phyloP scores from a whole-genome alignment of 2,113 vertebrate species.

The Alexandromys fortis region DNA sequence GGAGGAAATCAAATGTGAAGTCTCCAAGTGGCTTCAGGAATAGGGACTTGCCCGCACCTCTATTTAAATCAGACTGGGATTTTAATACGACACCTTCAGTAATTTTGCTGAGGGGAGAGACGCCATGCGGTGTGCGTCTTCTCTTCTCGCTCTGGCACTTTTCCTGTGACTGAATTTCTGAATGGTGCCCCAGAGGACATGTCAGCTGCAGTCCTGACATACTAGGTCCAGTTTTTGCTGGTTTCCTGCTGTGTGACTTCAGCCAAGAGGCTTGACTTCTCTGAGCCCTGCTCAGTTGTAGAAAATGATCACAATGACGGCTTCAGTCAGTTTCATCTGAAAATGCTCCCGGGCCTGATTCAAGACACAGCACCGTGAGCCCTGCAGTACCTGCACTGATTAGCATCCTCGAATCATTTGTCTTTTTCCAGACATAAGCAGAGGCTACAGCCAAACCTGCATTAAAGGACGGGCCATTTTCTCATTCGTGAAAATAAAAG shows the following conservation, averaged over 20 bases:
- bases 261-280: neutral
- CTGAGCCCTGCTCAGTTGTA: neutral
- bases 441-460: neutral
- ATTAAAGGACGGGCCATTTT: neutral
- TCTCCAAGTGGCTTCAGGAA: neutral
- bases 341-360: neutral
- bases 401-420: neutral
- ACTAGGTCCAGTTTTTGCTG: neutral
- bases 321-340: neutral
- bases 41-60: neutral
- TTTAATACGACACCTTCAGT: neutral
- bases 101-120: too few relatives aligned
- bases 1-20: neutral
- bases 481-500: neutral
- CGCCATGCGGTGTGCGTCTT: accelerated
- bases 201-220: neutral
- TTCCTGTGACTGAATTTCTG: accelerated
- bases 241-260: neutral
- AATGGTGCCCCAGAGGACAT: accelerated
- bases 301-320: neutral
- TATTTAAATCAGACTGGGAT: neutral
- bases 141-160: neutral
- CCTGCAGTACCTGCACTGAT: neutral
- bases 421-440: neutral
- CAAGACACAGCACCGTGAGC: accelerated